Percentiles rank a stretch among this genome's conserved stretches.
Conservation (phyloP, 2,797 vertebrate species). For the Galagoides demidoff region DNA sequence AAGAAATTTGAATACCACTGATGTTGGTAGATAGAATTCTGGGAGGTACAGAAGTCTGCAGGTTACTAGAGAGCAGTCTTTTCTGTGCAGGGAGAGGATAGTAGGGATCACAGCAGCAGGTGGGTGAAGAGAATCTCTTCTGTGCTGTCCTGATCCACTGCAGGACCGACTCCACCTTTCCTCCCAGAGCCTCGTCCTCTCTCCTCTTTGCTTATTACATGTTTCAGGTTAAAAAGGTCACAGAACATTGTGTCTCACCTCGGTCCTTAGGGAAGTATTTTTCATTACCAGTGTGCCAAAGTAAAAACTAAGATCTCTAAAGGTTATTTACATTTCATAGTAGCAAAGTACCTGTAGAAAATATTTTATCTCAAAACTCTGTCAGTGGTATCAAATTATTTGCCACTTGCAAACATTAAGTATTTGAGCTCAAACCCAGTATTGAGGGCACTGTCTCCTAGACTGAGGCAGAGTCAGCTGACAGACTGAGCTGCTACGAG, state of each 20-base stretch:
- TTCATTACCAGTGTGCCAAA: neutral
- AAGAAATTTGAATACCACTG: neutral
- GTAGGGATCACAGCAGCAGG: accelerated
- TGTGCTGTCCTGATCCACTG: too few species aligned
- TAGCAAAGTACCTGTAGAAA: neutral
- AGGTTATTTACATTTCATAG: neutral
- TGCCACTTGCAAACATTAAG: neutral
- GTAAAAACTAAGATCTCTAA: neutral
- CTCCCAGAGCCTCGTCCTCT: neutral
- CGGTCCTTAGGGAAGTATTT: neutral
- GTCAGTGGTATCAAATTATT: neutral
- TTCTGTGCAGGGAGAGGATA: neutral
- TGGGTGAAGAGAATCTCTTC: accelerated
- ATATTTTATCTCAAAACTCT: neutral
- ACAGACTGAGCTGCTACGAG: neutral
- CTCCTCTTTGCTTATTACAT: neutral
- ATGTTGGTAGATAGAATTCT: neutral
- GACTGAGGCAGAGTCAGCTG: neutral
- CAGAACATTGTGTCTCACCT: neutral
- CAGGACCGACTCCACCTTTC: neutral
- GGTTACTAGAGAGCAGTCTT: neutral
- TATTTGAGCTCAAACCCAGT: neutral
- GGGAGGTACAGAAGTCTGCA: neutral
- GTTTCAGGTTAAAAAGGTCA: neutral
- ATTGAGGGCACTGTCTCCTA: neutral